Base-by-base conservation (phyloP, 2,797 vertebrate genomes). In the Pseudochirops cupreus region DNA sequence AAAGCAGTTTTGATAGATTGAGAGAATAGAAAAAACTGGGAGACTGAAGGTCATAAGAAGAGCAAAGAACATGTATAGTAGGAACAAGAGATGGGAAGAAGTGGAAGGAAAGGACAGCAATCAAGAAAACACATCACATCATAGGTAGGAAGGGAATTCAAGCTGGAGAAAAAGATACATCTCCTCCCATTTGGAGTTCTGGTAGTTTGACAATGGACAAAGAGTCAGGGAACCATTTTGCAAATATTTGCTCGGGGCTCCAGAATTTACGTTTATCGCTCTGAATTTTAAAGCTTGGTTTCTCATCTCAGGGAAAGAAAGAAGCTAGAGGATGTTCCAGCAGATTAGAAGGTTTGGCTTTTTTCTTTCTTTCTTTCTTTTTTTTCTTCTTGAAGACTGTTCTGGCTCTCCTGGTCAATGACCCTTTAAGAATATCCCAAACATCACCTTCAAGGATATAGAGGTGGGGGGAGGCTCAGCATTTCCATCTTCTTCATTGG, bases 401-500 rank as follows among this genome's bases (percentile, higher is more conserved):
- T 24, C 54, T n/a, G 0, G 59, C 90, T 53, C 26, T 91, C 24
- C 56, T 74, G 50, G 54, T 95, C 87, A 82, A 0, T 7, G 14
- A 74, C 26, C 58, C 91, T 93, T 62, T 56, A 29, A 94, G 89
- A 82, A 57, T 1, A 26, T 92, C 46, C 58, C 7, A 56, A 54
- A 50, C 14, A 74, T 95, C 87, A 29, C 94, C 56, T 91, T 91
- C 58, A 46, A 52, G 26, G 53, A 24, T 39, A 26, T 87, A 33
- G 39, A 26, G 39, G 74, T 87, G 39, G 62, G 62, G 54, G 28
- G 82, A 74, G 90, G 28, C 9, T 87, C 89, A 94, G 91, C 92
- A 90, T 93, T 95, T 96, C 96, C 95, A 67, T 95, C 93, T 91
- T 94, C 93, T 93, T 94, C 59, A 95, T 93, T 33, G 28, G 98